Conservation (phyloP, 92 coral and sea anemone species). For the Parazoanthus atlanticus region DNA sequence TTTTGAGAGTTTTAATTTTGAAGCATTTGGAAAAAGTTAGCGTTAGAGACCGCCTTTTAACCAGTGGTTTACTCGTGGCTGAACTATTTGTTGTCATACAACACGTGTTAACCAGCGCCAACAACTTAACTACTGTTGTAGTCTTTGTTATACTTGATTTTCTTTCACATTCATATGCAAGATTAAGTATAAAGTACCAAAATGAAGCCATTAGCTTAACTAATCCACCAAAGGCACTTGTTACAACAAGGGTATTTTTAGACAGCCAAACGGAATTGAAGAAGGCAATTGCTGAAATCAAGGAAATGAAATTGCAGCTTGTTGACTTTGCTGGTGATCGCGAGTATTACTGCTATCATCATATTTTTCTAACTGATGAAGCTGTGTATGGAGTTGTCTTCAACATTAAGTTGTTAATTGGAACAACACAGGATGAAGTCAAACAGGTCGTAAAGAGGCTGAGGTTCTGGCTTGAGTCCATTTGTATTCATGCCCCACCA, state of each 20-base stretch:
- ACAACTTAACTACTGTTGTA: not conserved
- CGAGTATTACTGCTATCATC: not conserved
- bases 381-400: not conserved
- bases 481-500: not conserved
- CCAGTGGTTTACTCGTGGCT: not conserved
- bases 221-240: constrained; percentile 1
- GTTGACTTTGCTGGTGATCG: constrained; percentile 2
- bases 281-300: not conserved
- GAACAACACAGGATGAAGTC: not conserved
- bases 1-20: not conserved
- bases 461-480: not conserved
- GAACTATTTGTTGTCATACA: too few species aligned
- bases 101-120: not conserved
- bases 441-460: not conserved
- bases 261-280: not conserved
- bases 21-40: not conserved
- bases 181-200: not conserved
- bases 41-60: not conserved
- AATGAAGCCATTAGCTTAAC: not conserved
- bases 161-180: not conserved
- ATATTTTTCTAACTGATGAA: constrained; percentile 2
- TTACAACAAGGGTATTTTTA: not conserved
- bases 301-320: not conserved
- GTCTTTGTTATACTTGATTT: not conserved
- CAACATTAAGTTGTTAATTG: not conserved